These are phyloP conservation scores for Andrena camellia DNA, from an alignment of 2,888 invertebrate species.

Conservation along the genomic window DNA sequence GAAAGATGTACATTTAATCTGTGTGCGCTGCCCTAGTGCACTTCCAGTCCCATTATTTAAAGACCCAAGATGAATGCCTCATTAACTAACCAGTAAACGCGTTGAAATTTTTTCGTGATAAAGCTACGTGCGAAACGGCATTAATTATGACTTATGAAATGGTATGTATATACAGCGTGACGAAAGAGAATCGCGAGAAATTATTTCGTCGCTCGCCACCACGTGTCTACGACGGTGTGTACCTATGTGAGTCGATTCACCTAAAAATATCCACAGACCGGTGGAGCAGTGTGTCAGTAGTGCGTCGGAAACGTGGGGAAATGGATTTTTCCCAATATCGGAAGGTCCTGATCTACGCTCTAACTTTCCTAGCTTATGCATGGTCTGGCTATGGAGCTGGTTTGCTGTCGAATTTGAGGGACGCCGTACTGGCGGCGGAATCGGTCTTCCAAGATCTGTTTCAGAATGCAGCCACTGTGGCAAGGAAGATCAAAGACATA, in stretches of 20 bases:
- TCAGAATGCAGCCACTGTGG: slow-evolving; percentile 90
- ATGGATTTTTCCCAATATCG: slow-evolving; percentile 91
- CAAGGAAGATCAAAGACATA: slow-evolving; percentile 90
- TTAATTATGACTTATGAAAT: neutral
- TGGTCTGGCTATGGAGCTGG: slow-evolving; percentile 93
- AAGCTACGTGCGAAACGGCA: neutral
- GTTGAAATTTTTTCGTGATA: neutral
- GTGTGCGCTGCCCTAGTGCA: no score
- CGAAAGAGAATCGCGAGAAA: slow-evolving; percentile 28
- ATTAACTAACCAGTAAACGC: no score
- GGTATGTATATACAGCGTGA: slow-evolving; percentile 13
- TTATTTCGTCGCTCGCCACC: slow-evolving; percentile 35
- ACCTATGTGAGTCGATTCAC: slow-evolving; percentile 49
- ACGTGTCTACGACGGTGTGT: slow-evolving; percentile 45
- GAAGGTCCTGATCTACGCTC: slow-evolving; percentile 90
- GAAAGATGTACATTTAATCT: neutral
- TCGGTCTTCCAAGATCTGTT: slow-evolving; percentile 92
- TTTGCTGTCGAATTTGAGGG: slow-evolving; percentile 90
- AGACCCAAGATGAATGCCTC: no score
- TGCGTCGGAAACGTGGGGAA: slow-evolving; percentile 56
- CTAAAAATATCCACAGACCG: slow-evolving; percentile 72
- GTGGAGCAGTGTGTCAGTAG: slow-evolving; percentile 25
- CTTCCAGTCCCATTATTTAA: no score
- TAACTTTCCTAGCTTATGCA: slow-evolving; percentile 92
- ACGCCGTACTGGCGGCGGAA: slow-evolving; percentile 93